These are phyloP conservation scores for Scelioninae gen. 2 DNA, from an alignment of 2,888 invertebrate genomes.

Conservation along the genomic window DNA sequence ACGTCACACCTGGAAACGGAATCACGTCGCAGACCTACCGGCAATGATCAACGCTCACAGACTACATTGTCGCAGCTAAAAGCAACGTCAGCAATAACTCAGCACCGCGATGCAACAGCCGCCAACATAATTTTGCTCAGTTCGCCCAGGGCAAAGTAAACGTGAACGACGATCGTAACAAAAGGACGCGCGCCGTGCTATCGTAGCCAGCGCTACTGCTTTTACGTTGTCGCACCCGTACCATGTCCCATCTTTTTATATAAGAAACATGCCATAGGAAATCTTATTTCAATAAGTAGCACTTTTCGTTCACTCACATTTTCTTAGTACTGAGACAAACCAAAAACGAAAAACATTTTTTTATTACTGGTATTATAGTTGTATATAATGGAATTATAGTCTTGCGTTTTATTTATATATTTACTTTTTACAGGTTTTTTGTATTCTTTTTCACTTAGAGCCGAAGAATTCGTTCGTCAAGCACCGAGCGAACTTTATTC, in stretches of 20 bases:
- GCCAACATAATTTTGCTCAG: constrained; percentile 64
- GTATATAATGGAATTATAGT: no score
- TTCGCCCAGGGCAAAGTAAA: constrained; percentile 59
- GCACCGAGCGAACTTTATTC: no score
- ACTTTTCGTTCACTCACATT: neutral
- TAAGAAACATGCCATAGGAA: constrained; percentile 38
- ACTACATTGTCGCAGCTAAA: constrained; percentile 65
- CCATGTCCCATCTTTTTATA: constrained; percentile 13
- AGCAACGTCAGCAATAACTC: constrained; percentile 62
- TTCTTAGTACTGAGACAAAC: neutral
- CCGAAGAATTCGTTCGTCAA: no score
- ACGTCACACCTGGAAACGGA: constrained; percentile 79
- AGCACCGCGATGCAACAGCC: constrained; percentile 51
- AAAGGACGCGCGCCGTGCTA: constrained; percentile 68
- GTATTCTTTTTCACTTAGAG: no score
- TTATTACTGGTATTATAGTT: no score
- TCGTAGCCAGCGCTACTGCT: constrained; percentile 65
- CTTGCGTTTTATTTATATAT: no score
- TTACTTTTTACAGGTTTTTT: no score
- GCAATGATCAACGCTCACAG: constrained; percentile 72
- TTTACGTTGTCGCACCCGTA: constrained; percentile 24
- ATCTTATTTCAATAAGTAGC: constrained; percentile 13
- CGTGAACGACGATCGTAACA: constrained; percentile 64
- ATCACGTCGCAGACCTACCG: constrained; percentile 74
- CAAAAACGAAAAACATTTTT: neutral